Evolutionary conservation across 2,797 vertebrate genomes (phyloP).

Genomic region (Sebastes nivosus): DNA sequence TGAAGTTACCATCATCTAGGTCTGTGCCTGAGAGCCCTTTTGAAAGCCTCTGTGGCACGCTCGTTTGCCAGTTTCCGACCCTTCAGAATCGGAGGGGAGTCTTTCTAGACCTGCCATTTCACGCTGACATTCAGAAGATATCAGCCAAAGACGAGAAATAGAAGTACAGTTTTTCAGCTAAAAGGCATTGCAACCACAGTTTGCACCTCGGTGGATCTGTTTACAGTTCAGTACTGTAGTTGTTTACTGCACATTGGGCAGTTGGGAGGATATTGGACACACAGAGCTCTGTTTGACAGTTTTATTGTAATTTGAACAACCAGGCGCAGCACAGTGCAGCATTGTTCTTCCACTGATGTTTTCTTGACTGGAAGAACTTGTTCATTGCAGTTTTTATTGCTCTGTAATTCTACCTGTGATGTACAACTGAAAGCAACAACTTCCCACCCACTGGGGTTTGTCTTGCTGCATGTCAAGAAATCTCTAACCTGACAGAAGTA

Average conservation of each 20-base stretch:
- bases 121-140: not conserved
- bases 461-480: not conserved
- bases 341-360: not conserved
- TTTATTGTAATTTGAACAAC: conserved; percentile 12
- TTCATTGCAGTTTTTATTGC: not conserved
- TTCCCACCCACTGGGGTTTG: not conserved
- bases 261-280: not conserved
- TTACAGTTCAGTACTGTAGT: not conserved
- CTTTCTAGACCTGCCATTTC: not conserved
- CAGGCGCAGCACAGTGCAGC: not conserved
- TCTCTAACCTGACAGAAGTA: not conserved
- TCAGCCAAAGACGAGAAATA: not conserved
- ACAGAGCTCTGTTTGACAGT: conserved; percentile 1
- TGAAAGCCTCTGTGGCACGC: not conserved
- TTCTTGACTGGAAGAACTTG: not conserved
- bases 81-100: not conserved
- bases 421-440: not conserved
- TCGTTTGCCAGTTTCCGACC: not conserved
- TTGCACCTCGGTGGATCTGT: not conserved
- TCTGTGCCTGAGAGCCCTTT: not conserved
- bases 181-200: not conserved
- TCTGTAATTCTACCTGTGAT: not conserved
- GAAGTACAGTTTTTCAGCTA: not conserved
- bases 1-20: not conserved
- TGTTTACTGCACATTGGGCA: not conserved